Evolutionary conservation across 2,888 invertebrate genomes (phyloP).

Genomic region (Yponomeuta malinellus): DNA sequence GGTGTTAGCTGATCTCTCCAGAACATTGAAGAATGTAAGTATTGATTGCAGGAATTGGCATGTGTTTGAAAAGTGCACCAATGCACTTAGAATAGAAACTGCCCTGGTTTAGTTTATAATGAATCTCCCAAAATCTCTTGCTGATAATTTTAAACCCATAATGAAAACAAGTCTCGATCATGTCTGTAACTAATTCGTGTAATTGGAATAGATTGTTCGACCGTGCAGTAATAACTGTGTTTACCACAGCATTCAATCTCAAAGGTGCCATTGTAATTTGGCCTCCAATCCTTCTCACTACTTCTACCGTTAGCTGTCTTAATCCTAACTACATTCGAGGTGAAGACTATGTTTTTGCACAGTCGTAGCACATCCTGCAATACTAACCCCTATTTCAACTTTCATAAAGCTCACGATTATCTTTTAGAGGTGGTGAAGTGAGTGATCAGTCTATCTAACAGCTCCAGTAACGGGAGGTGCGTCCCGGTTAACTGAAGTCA

Average conservation of each 20-base stretch:
- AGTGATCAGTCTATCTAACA: slow-evolving; percentile 47
- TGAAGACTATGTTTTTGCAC: not conserved
- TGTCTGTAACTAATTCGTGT: not conserved
- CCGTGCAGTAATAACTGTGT: not conserved
- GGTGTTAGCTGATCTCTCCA: not conserved
- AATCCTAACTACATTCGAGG: not conserved
- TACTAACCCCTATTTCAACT: not conserved
- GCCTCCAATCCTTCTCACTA: slow-evolving; percentile 7
- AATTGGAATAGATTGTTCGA: not conserved
- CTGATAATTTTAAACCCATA: not conserved
- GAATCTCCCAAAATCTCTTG: not conserved
- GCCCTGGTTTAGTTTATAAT: not conserved
- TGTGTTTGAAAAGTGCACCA: no score
- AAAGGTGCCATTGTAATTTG: slow-evolving; percentile 2
- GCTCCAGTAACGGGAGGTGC: slow-evolving; percentile 47
- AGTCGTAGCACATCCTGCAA: not conserved
- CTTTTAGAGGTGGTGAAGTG: slow-evolving; percentile 17
- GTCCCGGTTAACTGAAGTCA: slow-evolving; percentile 35
- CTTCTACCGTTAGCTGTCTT: not conserved
- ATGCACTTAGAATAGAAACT: no score
- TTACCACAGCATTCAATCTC: not conserved
- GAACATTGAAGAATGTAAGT: slow-evolving; percentile 7
- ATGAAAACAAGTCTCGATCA: slow-evolving; percentile 1
- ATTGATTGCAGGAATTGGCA: not conserved
- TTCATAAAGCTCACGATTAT: not conserved